Base-by-base conservation (phyloP, 2,797 vertebrate species). In the Sebastiscus albofasciatus region DNA sequence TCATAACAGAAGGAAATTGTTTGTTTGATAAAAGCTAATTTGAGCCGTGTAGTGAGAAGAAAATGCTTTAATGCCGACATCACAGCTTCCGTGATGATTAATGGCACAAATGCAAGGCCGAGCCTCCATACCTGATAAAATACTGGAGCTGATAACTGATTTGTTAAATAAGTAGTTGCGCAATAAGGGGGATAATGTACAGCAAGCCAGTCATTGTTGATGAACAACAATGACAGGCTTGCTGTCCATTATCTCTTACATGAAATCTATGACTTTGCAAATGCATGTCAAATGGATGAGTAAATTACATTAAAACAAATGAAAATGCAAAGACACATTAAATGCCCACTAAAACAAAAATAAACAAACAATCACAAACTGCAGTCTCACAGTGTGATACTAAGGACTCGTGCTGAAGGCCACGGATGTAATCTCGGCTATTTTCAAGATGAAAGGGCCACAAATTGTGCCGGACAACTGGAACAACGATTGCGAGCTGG, bases 401-500 rank as follows among this genome's bases (percentile, higher is more conserved):
- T 65, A 26, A 6, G 46, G 81, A 80, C 75, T 71, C 31, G 13
- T 20, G 81, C 86, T 68, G 69, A 81, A 56, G 83, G 77, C 83
- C 80, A 31, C 0, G 7, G 56, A 75, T 84, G 75, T 86, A 88
- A 93, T 90, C 87, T 90, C 58, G 61, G 75, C 76, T 81, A 85
- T 88, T 88, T 83, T 77, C 46, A 14, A 81, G 91, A 94, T 93
- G 93, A 94, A 93, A 92, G 81, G 77, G 75, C 88, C 87, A 89
- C 87, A 94, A 94, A 95, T 91, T 89, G 86, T 69, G 76, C 84
- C 62, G 87, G 93, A 94, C 94, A 94, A 92, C 86, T 95, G 93
- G 83, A 92, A 92, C 91, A 93, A 89, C 68, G 81, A 88, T 74
- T 72, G 84, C 74, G 85, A 89, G 87, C 80, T 9, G 70, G 61